Conservation (phyloP, 1,140 invertebrate genomes). For the Pissodes strobi region DNA sequence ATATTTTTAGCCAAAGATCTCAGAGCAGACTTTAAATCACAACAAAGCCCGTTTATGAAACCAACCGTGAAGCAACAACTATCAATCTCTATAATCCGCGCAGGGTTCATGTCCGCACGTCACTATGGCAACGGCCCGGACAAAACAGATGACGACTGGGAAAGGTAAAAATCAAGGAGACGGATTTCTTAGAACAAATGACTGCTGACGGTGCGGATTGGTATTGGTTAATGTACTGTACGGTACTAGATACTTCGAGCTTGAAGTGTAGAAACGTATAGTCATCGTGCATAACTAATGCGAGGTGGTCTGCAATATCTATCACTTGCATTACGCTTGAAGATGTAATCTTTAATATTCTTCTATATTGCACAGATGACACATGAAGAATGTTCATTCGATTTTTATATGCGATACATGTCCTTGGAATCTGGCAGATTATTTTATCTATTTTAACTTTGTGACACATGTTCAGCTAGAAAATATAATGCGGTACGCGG, state of each 20-base stretch:
- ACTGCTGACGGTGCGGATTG: slow-evolving; percentile 19
- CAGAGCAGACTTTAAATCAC: slow-evolving; percentile 17
- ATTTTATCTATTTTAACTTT: too few relatives aligned
- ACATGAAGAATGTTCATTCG: too few relatives aligned
- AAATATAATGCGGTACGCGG: too few relatives aligned
- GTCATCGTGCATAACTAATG: slow-evolving; percentile 18
- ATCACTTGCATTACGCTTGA: slow-evolving; percentile 5
- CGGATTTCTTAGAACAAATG: slow-evolving; percentile 30
- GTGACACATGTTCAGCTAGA: too few relatives aligned
- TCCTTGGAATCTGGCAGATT: too few relatives aligned
- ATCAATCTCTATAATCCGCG: slow-evolving; percentile 29
- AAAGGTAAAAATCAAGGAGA: slow-evolving; percentile 31
- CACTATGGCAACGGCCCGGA: slow-evolving; percentile 1
- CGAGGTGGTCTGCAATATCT: slow-evolving; percentile 1
- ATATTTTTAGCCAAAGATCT: slow-evolving; percentile 20
- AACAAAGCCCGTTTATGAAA: slow-evolving; percentile 29
- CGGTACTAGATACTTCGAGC: slow-evolving; percentile 9
- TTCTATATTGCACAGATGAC: too few relatives aligned
- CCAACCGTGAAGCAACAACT: slow-evolving; percentile 28
- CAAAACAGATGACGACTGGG: slow-evolving; percentile 27
- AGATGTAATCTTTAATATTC: slow-evolving; percentile 7
- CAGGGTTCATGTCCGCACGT: slow-evolving; percentile 30
- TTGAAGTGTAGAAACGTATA: slow-evolving; percentile 16
- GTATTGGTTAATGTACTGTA: slow-evolving; percentile 26
- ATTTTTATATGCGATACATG: too few relatives aligned